Evolutionary conservation across 2,888 invertebrate species (phyloP).

Genomic region (Drosophila sordidapex): DNA sequence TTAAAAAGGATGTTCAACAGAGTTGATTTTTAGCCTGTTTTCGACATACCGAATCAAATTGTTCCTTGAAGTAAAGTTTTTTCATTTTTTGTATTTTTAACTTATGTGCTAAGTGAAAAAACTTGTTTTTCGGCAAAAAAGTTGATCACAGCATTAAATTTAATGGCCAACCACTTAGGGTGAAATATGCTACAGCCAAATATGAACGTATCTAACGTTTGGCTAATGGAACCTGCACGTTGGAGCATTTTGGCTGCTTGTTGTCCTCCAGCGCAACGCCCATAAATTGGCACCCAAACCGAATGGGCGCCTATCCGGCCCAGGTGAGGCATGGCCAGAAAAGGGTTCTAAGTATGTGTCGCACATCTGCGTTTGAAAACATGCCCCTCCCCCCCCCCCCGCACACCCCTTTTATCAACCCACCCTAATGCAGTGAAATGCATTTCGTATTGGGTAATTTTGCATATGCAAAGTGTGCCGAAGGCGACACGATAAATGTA

Average conservation of each 20-base stretch:
- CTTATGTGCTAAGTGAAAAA: slow-evolving; percentile 50
- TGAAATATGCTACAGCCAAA: slow-evolving; percentile 39
- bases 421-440: slow-evolving; percentile 67
- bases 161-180: slow-evolving; percentile 59
- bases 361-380: slow-evolving; percentile 46
- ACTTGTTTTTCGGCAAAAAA: slow-evolving; percentile 37
- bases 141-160: slow-evolving; percentile 57
- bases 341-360: slow-evolving; percentile 34
- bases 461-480: slow-evolving; percentile 62
- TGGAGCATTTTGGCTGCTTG: slow-evolving; percentile 14
- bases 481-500: slow-evolving; percentile 58
- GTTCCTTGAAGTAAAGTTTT: background rate
- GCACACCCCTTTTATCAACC: background rate
- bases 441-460: slow-evolving; percentile 75
- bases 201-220: slow-evolving; percentile 38
- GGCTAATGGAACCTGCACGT: slow-evolving; percentile 52
- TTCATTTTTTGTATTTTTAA: slow-evolving; percentile 1
- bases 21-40: background rate
- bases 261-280: slow-evolving; percentile 31
- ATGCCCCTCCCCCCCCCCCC: slow-evolving; percentile 30
- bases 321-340: slow-evolving; percentile 30
- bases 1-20: background rate
- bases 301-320: background rate
- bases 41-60: background rate
- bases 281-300: slow-evolving; percentile 37